Evolutionary conservation across 2,888 invertebrate species (phyloP).

Genomic region (Phaedon cochleariae): DNA sequence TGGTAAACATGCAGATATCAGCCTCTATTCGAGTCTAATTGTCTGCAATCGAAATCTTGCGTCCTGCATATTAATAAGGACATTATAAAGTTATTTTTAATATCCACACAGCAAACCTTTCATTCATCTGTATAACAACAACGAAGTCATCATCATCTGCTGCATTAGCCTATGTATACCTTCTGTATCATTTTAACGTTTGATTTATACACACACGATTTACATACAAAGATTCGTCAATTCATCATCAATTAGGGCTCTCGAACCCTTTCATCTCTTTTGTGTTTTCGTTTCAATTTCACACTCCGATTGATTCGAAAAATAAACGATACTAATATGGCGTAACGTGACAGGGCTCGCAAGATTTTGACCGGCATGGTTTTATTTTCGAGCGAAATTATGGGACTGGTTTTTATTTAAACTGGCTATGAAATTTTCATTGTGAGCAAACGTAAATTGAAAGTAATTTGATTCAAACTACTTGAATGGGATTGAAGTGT

Average conservation of each 20-base stretch:
- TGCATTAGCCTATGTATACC: conserved; percentile 18
- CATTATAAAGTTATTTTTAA: conserved; percentile 28
- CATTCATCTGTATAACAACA: conserved; percentile 23
- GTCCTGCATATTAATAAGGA: conserved; percentile 32
- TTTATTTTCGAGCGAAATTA: conserved; percentile 5
- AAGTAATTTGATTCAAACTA: not conserved
- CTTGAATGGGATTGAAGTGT: too few relatives aligned
- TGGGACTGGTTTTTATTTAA: conserved; percentile 15
- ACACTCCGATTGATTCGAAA: conserved; percentile 45
- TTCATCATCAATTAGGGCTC: conserved; percentile 56
- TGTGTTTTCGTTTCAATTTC: conserved; percentile 50
- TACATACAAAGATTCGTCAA: conserved; percentile 53
- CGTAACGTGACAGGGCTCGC: conserved; percentile 26
- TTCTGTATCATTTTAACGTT: conserved; percentile 17
- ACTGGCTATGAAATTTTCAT: not conserved
- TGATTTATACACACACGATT: conserved; percentile 38
- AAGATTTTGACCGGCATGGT: conserved; percentile 22
- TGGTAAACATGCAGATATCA: not conserved
- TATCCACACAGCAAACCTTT: conserved; percentile 17
- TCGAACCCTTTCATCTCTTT: conserved; percentile 46
- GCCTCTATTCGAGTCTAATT: too few relatives aligned
- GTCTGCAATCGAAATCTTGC: not conserved
- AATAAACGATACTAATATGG: conserved; percentile 48
- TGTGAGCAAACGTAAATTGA: not conserved
- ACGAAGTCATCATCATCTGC: conserved; percentile 23